A percentile compares a stretch with the other conserved stretches of the same genome.
phyloP scores from a whole-genome alignment of 1,140 invertebrate genomes.

The Wasmannia auropunctata region DNA sequence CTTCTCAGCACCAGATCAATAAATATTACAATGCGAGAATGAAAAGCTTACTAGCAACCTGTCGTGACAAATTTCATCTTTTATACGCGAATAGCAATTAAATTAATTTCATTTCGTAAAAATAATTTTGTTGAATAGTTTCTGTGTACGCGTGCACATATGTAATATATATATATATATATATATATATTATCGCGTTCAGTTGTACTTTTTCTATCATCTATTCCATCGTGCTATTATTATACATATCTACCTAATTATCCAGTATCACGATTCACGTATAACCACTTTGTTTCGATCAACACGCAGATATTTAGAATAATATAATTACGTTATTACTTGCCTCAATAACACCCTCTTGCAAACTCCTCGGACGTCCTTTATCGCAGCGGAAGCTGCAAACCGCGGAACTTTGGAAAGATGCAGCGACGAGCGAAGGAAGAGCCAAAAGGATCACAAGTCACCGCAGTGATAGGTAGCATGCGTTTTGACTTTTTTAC shows the following conservation, averaged over 20 bases:
- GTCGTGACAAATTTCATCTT: background rate
- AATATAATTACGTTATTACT: background rate
- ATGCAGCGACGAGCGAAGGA: background rate
- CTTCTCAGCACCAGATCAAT: background rate
- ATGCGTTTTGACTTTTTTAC: constrained; percentile 10
- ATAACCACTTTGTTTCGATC: too few species aligned
- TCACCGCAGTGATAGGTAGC: background rate
- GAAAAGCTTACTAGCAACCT: background rate
- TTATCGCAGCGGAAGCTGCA: background rate
- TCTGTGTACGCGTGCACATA: too few species aligned
- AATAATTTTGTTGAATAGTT: background rate
- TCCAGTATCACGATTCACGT: too few species aligned
- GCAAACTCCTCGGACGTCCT: background rate
- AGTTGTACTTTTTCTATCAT: too few species aligned
- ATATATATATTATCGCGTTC: too few species aligned
- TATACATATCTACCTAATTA: too few species aligned
- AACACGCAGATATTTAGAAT: too few species aligned
- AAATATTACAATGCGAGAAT: background rate
- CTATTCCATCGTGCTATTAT: too few species aligned
- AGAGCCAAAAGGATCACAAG: background rate
- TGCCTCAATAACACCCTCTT: background rate
- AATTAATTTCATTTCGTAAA: background rate
- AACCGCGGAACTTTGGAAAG: background rate
- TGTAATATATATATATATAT: too few species aligned
- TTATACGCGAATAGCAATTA: background rate